These are phyloP conservation scores for Styela clava DNA, from an alignment of 23 tunicate genomes.

Conservation along the genomic window DNA sequence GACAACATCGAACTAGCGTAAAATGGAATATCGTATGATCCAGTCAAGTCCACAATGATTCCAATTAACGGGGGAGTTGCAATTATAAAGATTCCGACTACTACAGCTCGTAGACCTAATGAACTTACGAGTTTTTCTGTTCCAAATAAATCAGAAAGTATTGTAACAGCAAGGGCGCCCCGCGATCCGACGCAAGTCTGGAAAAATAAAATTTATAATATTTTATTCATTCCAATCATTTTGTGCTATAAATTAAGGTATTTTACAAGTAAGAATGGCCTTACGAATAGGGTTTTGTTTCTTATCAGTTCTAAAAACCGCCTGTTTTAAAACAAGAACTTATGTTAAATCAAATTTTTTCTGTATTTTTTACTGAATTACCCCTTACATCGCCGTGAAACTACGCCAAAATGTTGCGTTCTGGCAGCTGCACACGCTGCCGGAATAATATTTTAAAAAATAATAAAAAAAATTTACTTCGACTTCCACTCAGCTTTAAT, in stretches of 20 bases:
- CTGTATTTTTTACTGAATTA: no score
- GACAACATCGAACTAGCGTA: constrained; percentile 34
- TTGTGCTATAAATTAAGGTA: not conserved
- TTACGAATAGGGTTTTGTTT: no score
- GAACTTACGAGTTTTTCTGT: constrained; percentile 41
- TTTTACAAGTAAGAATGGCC: no score
- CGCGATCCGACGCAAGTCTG: constrained; percentile 34
- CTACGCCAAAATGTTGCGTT: no score
- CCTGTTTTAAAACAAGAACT: no score
- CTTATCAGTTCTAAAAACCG: no score
- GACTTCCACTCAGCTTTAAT: no score
- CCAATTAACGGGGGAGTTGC: constrained; percentile 53
- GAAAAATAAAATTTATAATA: not conserved
- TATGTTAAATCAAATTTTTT: no score
- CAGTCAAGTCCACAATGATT: constrained; percentile 38
- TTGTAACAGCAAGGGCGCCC: constrained; percentile 53
- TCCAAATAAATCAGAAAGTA: constrained; percentile 62
- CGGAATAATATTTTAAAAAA: no score
- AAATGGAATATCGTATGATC: constrained; percentile 32
- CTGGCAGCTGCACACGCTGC: no score
- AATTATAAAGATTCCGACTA: constrained; percentile 36
- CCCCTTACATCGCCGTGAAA: no score
- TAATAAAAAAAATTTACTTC: no score
- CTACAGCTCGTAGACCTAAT: constrained; percentile 42
- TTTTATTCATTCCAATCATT: not conserved